Percentiles rank a stretch among this genome's conserved stretches.
These are phyloP conservation scores for Anableps anableps DNA, from an alignment of 2,797 vertebrate species.

Conservation along the genomic window DNA sequence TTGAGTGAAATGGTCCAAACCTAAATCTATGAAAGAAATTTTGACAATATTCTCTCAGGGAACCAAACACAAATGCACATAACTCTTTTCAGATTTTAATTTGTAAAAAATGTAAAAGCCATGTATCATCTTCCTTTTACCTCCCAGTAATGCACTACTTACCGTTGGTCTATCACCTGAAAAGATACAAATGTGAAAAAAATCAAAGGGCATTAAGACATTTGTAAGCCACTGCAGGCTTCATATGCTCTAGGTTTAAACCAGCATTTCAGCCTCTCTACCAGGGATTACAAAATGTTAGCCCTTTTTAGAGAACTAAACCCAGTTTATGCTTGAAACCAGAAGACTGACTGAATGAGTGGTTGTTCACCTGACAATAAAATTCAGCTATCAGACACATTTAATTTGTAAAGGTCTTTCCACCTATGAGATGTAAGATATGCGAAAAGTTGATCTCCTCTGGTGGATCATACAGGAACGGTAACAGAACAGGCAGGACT, in stretches of 20 bases:
- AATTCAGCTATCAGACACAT: constrained; percentile 5
- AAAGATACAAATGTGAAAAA: not conserved
- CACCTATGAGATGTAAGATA: constrained; percentile 12
- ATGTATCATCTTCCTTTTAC: not conserved
- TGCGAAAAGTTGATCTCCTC: constrained; percentile 38
- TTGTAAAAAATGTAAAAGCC: not conserved
- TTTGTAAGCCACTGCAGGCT: too few species aligned
- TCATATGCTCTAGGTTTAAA: too few species aligned
- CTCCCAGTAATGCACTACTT: not conserved
- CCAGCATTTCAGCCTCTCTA: not conserved
- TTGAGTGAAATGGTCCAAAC: not conserved
- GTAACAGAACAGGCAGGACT: constrained; percentile 28
- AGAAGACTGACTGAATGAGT: not conserved
- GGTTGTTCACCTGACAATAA: constrained; percentile 3
- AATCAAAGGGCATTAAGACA: not conserved
- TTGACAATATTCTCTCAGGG: not conserved
- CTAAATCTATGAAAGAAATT: not conserved
- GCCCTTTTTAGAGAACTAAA: not conserved
- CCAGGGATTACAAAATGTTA: not conserved
- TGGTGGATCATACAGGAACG: constrained; percentile 26
- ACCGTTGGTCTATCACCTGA: not conserved
- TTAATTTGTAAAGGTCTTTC: constrained; percentile 17
- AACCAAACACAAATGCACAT: too few species aligned
- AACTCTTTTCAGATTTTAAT: too few species aligned
- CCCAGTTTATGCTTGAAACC: not conserved